A percentile compares a stretch with the other conserved stretches of the same genome.
These are phyloP conservation scores for Geotrypetes seraphini DNA, from an alignment of 2,797 vertebrate genomes.

Conservation along the genomic window DNA sequence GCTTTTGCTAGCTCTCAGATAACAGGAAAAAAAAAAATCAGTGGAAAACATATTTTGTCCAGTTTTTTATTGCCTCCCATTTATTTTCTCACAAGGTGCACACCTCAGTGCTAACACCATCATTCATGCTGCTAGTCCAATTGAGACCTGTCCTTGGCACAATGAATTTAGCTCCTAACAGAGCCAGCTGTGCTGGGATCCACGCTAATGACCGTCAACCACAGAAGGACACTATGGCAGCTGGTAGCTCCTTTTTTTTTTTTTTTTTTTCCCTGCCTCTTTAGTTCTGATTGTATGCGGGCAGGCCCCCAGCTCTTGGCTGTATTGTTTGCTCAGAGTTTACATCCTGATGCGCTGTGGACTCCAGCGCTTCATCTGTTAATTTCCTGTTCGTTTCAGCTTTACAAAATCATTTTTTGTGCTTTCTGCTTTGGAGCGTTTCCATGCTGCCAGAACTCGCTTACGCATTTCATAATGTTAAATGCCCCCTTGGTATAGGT, in stretches of 20 bases:
- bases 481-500: conserved; percentile 40
- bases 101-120: conserved; percentile 16
- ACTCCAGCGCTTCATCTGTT: conserved; percentile 43
- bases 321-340: conserved; percentile 32
- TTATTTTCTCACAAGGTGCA: conserved; percentile 16
- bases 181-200: conserved; percentile 55
- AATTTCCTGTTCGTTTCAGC: conserved; percentile 37
- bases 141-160: conserved; percentile 45
- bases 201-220: conserved; percentile 54
- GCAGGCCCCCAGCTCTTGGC: conserved; percentile 18
- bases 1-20: conserved; percentile 33
- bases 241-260: conserved; percentile 35
- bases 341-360: conserved; percentile 27
- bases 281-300: conserved; percentile 30
- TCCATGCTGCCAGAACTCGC: conserved; percentile 32
- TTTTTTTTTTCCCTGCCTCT: conserved; percentile 19
- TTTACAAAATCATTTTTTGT: conserved; percentile 16
- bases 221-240: conserved; percentile 55
- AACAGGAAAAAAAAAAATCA: conserved; percentile 31
- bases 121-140: conserved; percentile 36
- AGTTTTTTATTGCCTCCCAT: neutral
- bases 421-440: conserved; percentile 22
- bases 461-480: conserved; percentile 38
- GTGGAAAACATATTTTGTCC: conserved; percentile 31
- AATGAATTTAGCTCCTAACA: conserved; percentile 47